Percentiles rank a stretch among this genome's conserved stretches.
phyloP scores from a whole-genome alignment of 2,113 vertebrate genomes.

The Pituophis catenifer region DNA sequence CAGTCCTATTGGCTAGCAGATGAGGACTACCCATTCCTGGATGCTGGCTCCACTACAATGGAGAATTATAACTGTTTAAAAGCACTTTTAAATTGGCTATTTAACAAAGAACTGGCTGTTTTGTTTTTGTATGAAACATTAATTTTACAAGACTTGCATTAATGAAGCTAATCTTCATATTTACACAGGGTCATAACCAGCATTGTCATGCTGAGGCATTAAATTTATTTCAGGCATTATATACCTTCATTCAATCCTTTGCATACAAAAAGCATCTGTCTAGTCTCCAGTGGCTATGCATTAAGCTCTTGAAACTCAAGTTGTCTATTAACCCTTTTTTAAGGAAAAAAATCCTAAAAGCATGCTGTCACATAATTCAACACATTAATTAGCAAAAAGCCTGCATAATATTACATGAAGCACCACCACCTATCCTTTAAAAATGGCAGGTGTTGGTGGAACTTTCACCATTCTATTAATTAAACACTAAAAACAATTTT shows the following conservation, averaged over 20 bases:
- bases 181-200: constrained; percentile 1
- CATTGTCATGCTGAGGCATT: constrained; percentile 13
- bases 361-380: constrained; percentile 33
- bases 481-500: constrained; percentile 45
- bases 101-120: background rate
- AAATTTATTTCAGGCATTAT: constrained; percentile 35
- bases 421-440: constrained; percentile 7
- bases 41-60: too few relatives aligned
- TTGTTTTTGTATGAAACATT: background rate
- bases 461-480: background rate
- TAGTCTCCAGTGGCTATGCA: constrained; percentile 25
- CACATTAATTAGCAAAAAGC: constrained; percentile 18
- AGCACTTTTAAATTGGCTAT: background rate
- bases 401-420: constrained; percentile 42
- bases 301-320: background rate
- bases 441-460: background rate
- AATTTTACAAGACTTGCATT: background rate
- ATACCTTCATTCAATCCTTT: constrained; percentile 32
- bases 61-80: background rate
- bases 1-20: too few relatives aligned
- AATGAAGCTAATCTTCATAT: background rate
- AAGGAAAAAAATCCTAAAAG: constrained; percentile 26
- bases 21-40: too few relatives aligned
- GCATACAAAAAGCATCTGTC: constrained; percentile 22
- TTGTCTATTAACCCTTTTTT: constrained; percentile 7